A percentile compares a stretch with the other conserved stretches of the same genome.
phyloP scores from a whole-genome alignment of 1,140 invertebrate genomes.

The Dreissena polymorpha region DNA sequence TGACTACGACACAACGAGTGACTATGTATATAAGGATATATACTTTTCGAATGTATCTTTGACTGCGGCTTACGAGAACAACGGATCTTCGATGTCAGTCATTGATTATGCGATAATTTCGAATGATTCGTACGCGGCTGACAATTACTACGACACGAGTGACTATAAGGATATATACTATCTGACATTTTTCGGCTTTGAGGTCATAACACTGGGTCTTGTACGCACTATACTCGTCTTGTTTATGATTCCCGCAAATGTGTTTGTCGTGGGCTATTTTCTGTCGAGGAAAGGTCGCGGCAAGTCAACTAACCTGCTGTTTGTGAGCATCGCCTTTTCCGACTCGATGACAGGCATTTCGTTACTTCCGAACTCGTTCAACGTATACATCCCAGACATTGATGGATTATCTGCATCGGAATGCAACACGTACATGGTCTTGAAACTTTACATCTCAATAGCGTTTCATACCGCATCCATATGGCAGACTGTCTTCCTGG shows the following conservation, averaged over 20 bases:
- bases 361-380: slow-evolving; percentile 29
- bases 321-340: slow-evolving; percentile 45
- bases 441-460: slow-evolving; percentile 25
- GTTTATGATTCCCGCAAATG: slow-evolving; percentile 27
- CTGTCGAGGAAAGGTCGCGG: slow-evolving; percentile 19
- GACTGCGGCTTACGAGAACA: too few relatives aligned
- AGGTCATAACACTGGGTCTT: slow-evolving; percentile 23
- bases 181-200: slow-evolving; percentile 37
- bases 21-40: too few relatives aligned
- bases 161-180: slow-evolving; percentile 11
- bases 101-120: too few relatives aligned
- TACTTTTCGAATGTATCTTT: too few relatives aligned
- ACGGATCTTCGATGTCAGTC: too few relatives aligned
- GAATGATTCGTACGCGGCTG: too few relatives aligned
- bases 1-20: too few relatives aligned
- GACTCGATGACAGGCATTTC: slow-evolving; percentile 41
- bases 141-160: too few relatives aligned
- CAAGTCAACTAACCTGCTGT: slow-evolving; percentile 42
- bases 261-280: slow-evolving; percentile 36
- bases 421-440: slow-evolving; percentile 29
- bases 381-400: slow-evolving; percentile 13
- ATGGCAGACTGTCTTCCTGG: slow-evolving; percentile 43
- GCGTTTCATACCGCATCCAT: slow-evolving; percentile 51
- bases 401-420: background rate
- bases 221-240: slow-evolving; percentile 19